Evolutionary conservation across 2,113 vertebrate species (phyloP).

Genomic region (Mirounga angustirostris): DNA sequence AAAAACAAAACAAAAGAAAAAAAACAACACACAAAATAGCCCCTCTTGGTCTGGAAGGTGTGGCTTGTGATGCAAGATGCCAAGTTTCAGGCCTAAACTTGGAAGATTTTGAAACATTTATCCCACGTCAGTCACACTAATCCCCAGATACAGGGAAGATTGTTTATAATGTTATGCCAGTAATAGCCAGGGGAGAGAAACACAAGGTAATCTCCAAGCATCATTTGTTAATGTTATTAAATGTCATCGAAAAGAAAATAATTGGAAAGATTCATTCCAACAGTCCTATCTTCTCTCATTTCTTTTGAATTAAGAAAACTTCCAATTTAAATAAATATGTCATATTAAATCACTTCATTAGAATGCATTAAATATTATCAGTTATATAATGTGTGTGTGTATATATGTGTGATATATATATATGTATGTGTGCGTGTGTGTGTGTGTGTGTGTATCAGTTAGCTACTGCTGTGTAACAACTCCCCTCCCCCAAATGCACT

Average conservation of each 20-base stretch:
- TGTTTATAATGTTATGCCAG: constrained; percentile 28
- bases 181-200: constrained; percentile 12
- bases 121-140: background rate
- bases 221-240: constrained; percentile 54
- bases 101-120: constrained; percentile 18
- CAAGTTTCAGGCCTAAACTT: constrained; percentile 3
- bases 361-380: background rate
- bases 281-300: background rate
- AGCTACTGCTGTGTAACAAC: background rate
- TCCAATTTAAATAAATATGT: constrained; percentile 19
- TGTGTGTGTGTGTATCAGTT: background rate
- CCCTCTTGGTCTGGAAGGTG: background rate
- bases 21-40: background rate
- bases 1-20: background rate
- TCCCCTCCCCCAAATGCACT: background rate
- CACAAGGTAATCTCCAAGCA: background rate
- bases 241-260: constrained; percentile 41
- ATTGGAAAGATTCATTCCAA: constrained; percentile 18
- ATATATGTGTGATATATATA: too few species aligned
- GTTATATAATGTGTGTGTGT: background rate
- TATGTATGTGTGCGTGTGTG: background rate
- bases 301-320: background rate
- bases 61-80: constrained; percentile 36
- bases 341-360: background rate
- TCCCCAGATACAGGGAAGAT: background rate